Evolutionary conservation across 2,888 invertebrate species (phyloP), one percentile per base, ranked within the genome.

Genomic region (Spatulosminthurus flaviceps): DNA sequence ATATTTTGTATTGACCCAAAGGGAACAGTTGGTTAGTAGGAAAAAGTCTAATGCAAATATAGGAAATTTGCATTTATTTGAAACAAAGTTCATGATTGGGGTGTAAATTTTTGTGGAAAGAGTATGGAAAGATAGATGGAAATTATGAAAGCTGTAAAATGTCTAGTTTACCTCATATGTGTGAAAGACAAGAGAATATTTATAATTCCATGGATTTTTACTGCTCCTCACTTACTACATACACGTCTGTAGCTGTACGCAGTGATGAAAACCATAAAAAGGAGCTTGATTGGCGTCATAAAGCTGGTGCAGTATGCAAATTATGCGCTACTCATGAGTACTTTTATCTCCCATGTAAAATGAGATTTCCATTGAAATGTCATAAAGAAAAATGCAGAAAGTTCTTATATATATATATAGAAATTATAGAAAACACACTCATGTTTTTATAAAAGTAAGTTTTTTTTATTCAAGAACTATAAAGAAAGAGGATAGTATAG

Each of bases 91-190:
- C 51, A 51, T 51, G 51, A 51, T 51, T 51, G 51, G 51, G 34
- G 16, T 13, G 51, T 51, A 51, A 51, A 51, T 51, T 51, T 5
- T 51, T 5, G n/a, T 5, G 19, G 16, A 28, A 67, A 28, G n/a
- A 9, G 1, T 19, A 67, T 13, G 11, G 19, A 26, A 22, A 9
- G 67, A 66, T 24, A 66, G 11, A 28, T 28, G 29, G 11, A 28
- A 28, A 26, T 67, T 67, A n/a, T 67, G 67, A 67, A 24, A 64
- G 26, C 11, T 28, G 64, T 26, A 64, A 24, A 64, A 21, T 64
- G 64, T 64, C 21, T 24, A 21, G 11, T 22, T 21, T 13, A 60
- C n/a, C 60, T 60, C 60, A 9, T 60, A 13, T 19, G n/a, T 60
- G 7, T 60, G 60, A 21, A 21, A 51, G 51, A 19, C 51, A 51